Base-by-base conservation (phyloP, 2,888 invertebrate genomes). In the Neoitamus cyanurus region DNA sequence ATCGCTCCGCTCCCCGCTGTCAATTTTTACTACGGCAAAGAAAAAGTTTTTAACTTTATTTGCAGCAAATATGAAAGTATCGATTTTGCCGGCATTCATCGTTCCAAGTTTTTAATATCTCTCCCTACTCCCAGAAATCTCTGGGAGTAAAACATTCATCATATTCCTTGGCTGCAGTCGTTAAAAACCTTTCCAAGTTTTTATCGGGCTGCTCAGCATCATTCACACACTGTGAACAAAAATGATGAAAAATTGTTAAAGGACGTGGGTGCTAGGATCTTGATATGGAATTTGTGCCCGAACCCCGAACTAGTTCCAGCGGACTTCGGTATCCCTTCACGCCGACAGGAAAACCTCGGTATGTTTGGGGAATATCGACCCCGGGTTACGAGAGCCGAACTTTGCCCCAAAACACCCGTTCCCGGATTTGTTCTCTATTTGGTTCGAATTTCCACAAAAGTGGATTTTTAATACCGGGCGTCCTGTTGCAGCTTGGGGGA, bases 201-300 rank as follows among this genome's bases (percentile, higher is more conserved):
- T 75, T 75, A 75, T 75, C 75, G 58, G 20, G 75, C 42, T 42
- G 75, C 42, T 75, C 75, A 75, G 75, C 75, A 75, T 75, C 75
- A 75, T 75, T 75, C 75, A 75, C 75, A 75, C 75, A 42, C 42
- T 75, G 42, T 48, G 78, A 78, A 20, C 78, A 78, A 78, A 48
- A 78, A 78, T 78, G 58, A 78, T 78, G 78, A 78, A 78, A 78
- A 78, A 78, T 78, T 46, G 48, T 78, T 78, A 30, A 48, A 31
- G 48, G 58, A 78, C 78, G 78, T 78, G 78, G 31, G 58, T 31
- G 15, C 58, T 78, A 78, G 13, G 25, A 37, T 75, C 75, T 75
- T 42, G 42, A 75, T 75, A 37, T 75, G 75, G 42, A 37, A 37
- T 42, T 75, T 75, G 25, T 75, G 75, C 75, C 25, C 25, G 15